Conservation (phyloP, 2,888 invertebrate genomes). For the Drosophila macrospina region DNA sequence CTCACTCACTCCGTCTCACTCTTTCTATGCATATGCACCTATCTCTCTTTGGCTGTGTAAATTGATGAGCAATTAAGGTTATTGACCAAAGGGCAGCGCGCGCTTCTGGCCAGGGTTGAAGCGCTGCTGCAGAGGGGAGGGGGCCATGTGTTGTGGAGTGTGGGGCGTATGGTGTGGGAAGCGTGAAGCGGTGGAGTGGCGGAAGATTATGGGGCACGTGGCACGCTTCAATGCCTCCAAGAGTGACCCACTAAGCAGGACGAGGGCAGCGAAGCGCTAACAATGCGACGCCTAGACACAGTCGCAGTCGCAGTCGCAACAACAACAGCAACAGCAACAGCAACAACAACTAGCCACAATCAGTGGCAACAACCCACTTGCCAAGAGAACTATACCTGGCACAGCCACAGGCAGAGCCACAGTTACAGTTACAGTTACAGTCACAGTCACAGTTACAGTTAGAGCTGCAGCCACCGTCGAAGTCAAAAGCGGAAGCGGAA, state of each 20-base stretch:
- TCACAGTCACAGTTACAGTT: too few relatives aligned
- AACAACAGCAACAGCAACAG: background rate
- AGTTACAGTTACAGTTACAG: too few relatives aligned
- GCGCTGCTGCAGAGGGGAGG: background rate
- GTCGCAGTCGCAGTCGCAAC: slow-evolving; percentile 4
- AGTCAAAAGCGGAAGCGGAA: slow-evolving; percentile 59
- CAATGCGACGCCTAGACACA: slow-evolving; percentile 36
- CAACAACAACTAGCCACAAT: background rate
- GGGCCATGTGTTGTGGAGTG: background rate
- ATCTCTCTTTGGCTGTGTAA: slow-evolving; percentile 23
- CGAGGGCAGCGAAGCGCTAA: slow-evolving; percentile 53
- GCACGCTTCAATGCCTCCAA: slow-evolving; percentile 52
- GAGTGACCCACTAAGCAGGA: slow-evolving; percentile 44
- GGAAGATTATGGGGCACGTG: slow-evolving; percentile 24
- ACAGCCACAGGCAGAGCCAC: background rate
- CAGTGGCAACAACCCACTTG: background rate
- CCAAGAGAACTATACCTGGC: background rate
- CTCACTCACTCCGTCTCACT: background rate
- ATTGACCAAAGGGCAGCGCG: slow-evolving; percentile 63
- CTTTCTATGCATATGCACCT: background rate
- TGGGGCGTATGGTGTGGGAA: background rate
- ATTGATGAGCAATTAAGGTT: slow-evolving; percentile 79
- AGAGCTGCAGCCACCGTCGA: too few relatives aligned
- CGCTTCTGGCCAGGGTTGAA: slow-evolving; percentile 11
- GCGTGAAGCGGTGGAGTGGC: background rate